Evolutionary conservation across 2,888 invertebrate species (phyloP).

Genomic region (Trileptium ribeirensis): DNA sequence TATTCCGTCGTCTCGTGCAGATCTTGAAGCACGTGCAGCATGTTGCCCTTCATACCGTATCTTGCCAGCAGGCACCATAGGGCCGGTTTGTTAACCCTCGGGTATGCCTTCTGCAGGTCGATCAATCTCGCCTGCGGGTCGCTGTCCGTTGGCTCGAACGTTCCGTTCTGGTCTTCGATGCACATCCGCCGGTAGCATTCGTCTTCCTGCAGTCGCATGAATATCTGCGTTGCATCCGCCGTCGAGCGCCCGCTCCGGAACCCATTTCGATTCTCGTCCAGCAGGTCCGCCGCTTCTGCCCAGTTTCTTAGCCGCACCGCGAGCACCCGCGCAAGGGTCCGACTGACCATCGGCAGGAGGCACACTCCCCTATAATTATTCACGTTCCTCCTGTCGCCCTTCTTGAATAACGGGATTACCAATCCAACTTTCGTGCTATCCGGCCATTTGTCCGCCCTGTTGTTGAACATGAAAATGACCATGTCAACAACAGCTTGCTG

Average conservation of each 20-base stretch:
- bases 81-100: not conserved
- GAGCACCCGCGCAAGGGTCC: not conserved
- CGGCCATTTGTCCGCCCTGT: slow-evolving; percentile 4
- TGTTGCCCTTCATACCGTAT: not conserved
- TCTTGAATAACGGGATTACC: not conserved
- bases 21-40: not conserved
- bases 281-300: not conserved
- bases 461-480: not conserved
- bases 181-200: not conserved
- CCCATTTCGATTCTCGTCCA: not conserved
- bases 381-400: not conserved
- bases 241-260: not conserved
- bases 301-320: not conserved
- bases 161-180: not conserved
- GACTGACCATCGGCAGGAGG: not conserved
- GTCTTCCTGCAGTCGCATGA: not conserved
- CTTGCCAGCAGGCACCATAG: not conserved
- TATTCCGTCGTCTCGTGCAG: slow-evolving; percentile 9
- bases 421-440: not conserved
- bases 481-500: not conserved
- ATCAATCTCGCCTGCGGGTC: not conserved
- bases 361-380: slow-evolving; percentile 1
- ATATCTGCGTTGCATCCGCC: not conserved
- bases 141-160: not conserved
- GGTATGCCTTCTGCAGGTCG: not conserved